phyloP scores from a whole-genome alignment of 2,113 vertebrate genomes.

The Mohoua ochrocephala region DNA sequence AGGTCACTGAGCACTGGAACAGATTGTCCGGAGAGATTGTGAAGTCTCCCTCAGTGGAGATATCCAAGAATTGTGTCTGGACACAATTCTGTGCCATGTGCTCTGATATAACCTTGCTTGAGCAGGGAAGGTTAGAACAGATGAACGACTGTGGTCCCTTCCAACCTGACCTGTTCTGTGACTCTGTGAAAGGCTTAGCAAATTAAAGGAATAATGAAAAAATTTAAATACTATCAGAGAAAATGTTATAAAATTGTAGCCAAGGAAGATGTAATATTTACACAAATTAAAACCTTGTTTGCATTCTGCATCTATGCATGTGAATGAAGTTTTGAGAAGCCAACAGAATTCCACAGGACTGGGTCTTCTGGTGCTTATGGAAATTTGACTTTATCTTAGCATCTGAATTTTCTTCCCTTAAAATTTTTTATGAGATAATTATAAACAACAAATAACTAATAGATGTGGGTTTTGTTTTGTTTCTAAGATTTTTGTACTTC shows the following conservation, averaged over 20 bases:
- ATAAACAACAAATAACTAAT: neutral
- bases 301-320: neutral
- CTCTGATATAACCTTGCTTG: neutral
- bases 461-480: neutral
- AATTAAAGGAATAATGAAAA: neutral
- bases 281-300: neutral
- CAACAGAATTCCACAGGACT: neutral
- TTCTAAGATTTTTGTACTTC: neutral
- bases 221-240: neutral
- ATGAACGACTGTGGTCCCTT: neutral
- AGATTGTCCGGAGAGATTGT: neutral
- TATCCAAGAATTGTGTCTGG: neutral
- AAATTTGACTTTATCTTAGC: neutral
- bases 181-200: neutral
- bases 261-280: neutral
- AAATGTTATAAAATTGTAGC: neutral
- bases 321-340: neutral
- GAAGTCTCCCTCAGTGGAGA: neutral
- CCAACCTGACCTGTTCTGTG: neutral
- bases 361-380: neutral
- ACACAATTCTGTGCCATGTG: neutral
- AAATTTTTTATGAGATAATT: neutral
- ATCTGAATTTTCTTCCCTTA: neutral
- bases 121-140: neutral
- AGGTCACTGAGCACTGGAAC: accelerated